Conservation (phyloP, 2,113 vertebrate species). For the Sprattus sprattus region DNA sequence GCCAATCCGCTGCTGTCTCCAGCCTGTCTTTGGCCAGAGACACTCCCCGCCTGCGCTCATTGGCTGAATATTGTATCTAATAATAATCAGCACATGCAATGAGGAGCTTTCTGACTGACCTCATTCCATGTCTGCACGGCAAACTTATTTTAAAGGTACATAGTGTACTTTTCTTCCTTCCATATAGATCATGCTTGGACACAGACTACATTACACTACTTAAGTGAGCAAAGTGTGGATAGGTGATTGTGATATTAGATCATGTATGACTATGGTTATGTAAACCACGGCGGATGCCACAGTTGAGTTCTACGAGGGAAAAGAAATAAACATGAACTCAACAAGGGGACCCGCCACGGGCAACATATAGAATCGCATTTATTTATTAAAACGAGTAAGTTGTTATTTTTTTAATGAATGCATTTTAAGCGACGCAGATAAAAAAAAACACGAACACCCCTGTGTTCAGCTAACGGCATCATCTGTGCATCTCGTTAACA, state of each 20-base stretch:
- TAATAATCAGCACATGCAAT: conserved; percentile 94
- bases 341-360: background rate
- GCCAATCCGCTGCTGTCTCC: conserved; percentile 87
- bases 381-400: background rate
- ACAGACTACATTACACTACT: conserved; percentile 55
- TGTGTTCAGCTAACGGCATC: background rate
- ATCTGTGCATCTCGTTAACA: background rate
- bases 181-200: conserved; percentile 44
- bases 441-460: background rate
- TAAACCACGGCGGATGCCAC: background rate
- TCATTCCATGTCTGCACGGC: conserved; percentile 92
- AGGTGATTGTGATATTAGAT: conserved; percentile 52
- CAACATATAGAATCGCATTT: background rate
- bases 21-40: conserved; percentile 75
- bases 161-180: conserved; percentile 46
- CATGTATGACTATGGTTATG: background rate
- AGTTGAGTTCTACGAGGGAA: background rate
- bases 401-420: background rate
- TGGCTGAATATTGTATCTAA: conserved; percentile 85
- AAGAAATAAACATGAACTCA: background rate
- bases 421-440: background rate
- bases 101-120: conserved; percentile 95
- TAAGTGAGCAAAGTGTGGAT: conserved; percentile 48
- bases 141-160: conserved; percentile 76
- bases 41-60: conserved; percentile 75